Evolutionary conservation across 2,113 vertebrate genomes (phyloP).

Genomic region (Stegastes partitus): DNA sequence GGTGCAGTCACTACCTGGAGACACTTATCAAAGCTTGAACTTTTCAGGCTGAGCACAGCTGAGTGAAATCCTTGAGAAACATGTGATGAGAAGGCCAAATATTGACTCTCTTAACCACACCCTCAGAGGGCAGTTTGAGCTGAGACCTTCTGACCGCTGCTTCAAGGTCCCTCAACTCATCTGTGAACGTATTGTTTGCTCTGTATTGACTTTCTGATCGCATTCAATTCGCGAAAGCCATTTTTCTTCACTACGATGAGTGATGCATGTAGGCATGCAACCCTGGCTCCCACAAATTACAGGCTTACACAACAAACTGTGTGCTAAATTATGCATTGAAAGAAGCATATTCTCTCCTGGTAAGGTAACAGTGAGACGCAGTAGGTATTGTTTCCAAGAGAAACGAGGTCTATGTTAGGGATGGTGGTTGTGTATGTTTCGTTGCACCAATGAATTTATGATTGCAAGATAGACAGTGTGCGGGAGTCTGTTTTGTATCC

Average conservation of each 20-base stretch:
- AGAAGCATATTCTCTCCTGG: too few species aligned
- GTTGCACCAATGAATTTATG: too few species aligned
- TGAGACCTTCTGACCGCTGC: slow-evolving; percentile 24
- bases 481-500: too few species aligned
- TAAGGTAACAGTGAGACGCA: too few species aligned
- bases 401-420: too few species aligned
- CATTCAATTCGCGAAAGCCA: neutral
- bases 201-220: slow-evolving; percentile 25
- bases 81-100: slow-evolving; percentile 23
- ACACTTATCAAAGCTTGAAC: slow-evolving; percentile 15
- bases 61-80: slow-evolving; percentile 9
- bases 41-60: slow-evolving; percentile 10
- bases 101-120: slow-evolving; percentile 36
- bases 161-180: slow-evolving; percentile 20
- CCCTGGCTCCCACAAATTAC: too few species aligned
- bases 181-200: slow-evolving; percentile 3
- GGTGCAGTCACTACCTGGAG: neutral
- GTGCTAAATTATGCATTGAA: too few species aligned
- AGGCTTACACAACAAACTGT: too few species aligned
- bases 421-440: too few species aligned
- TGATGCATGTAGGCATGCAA: too few species aligned
- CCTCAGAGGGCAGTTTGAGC: slow-evolving; percentile 35
- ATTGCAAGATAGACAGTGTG: too few species aligned
- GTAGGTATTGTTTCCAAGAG: too few species aligned
- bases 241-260: slow-evolving; percentile 10